These are phyloP conservation scores for Leiothrix lutea DNA, from an alignment of 2,113 vertebrate species.

Conservation along the genomic window DNA sequence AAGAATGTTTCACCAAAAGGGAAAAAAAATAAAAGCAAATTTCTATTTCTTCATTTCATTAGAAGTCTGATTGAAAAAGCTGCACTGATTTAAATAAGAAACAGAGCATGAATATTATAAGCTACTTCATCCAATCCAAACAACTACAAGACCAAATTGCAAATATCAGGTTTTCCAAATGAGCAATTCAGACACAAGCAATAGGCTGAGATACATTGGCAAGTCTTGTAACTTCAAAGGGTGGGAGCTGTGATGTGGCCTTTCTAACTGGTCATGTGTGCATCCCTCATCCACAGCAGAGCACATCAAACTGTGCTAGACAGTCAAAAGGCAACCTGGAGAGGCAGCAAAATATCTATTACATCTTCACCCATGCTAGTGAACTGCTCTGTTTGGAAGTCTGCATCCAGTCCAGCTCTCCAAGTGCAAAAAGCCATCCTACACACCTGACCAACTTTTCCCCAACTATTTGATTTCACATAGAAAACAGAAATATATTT, in stretches of 20 bases:
- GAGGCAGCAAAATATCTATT: neutral
- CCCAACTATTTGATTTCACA: neutral
- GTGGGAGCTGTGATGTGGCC: neutral
- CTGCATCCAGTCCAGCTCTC: neutral
- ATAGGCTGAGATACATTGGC: neutral
- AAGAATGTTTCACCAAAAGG: neutral
- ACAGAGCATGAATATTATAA: neutral
- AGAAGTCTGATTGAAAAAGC: conserved; percentile 11
- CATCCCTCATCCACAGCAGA: neutral
- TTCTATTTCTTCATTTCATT: neutral
- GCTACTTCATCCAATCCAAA: neutral
- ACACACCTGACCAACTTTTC: neutral
- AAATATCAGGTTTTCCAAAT: conserved; percentile 38
- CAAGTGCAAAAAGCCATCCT: neutral
- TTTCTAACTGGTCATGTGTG: neutral
- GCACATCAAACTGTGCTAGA: neutral
- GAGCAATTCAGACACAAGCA: neutral
- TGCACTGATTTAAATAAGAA: conserved; percentile 7
- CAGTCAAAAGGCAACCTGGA: neutral
- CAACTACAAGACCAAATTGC: neutral
- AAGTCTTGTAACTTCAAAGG: neutral
- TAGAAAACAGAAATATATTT: neutral
- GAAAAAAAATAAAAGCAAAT: neutral
- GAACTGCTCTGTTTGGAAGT: neutral
- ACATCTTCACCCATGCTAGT: neutral